Base-by-base conservation (phyloP, 2,797 vertebrate species). In the Florisuga fusca region DNA sequence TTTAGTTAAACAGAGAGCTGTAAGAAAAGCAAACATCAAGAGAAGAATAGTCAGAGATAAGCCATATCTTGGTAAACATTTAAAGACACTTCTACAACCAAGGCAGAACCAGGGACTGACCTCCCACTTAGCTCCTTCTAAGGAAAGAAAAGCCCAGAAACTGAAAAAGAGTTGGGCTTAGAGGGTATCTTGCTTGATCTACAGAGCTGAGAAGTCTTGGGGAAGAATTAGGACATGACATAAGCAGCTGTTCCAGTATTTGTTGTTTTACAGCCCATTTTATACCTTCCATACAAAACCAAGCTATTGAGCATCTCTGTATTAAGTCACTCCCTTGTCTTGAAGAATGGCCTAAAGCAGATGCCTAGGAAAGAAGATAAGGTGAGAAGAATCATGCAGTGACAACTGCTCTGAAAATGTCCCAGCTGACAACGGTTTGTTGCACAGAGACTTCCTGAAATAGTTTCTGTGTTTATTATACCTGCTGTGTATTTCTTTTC, bases 11-110 rank as follows among this genome's bases (percentile, higher is more conserved):
- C 45, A 58, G 26, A 62, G 66, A 63, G 34, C 77, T 86, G 77
- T 55, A 84, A 86, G 83, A 63, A 96, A 90, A 94, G 62, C 83
- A 96, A 93, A 92, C 38, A 71, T 22, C 66, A 68, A 88, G 50
- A 75, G 33, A 81, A 93, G 77, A 81, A 33, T 36, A 78, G 82
- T 46, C 64, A 48, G 71, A 86, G 93, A 95, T 94, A 95, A 95
- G 77, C 58, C 27, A 3, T 62, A 51, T 72, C 91, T 90, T 53
- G 43, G 76, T 77, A 93, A 91, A 94, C 23, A 75, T 87, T 84
- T 88, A 62, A 82, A 87, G 78, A 51, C 29, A 75, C 55, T 94
- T 76, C 78, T 46, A 80, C 50, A 95, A 69, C 19, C 27, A 59
- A 77, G 45, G 53, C 48, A 91, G 57, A 87, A 41, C n/a, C 50